Evolutionary conservation across 2,888 invertebrate species (phyloP), one percentile per base, ranked within the genome.

Genomic region (Drosophila lacicola): DNA sequence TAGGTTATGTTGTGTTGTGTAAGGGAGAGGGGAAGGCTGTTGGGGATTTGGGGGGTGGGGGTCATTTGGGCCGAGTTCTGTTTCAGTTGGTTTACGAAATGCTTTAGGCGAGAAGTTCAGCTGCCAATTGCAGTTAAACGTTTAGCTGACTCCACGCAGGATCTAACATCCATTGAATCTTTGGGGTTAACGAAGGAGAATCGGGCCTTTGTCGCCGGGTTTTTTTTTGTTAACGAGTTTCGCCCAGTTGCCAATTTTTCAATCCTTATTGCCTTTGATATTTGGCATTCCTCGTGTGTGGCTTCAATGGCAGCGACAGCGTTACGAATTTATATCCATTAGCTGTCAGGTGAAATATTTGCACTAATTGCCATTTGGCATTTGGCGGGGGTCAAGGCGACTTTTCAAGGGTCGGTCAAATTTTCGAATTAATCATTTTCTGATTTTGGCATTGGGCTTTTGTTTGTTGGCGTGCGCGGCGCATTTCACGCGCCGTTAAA

Each of bases 401-500:
- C 21, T 36, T 44, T 36, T 10, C 11, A 10, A 10, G 10, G 9
- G 14, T 41, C 17, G 41, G 54, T 21, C 57, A 55, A 75, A 65
- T 73, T 81, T 65, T 70, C 82, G 73, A 87, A 83, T 87, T 83
- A 83, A 83, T 83, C 82, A 83, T 87, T 84, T 87, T 72, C 68
- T 66, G 88, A 81, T 82, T 82, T 83, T 86, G 83, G 80, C 65
- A 74, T 56, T 66, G 60, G 54, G 45, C 50, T 57, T 58, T 21
- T 11, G 21, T 50, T 36, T 14, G 51, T 17, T 17, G 41, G 25
- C 19, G 36, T 64, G 54, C 50, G 17, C 60, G 49, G 66, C 17
- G 67, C 71, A 79, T 85, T 84, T 85, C 76, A 88, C 86, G 83
- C 83, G 73, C 88, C 77, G 85, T 88, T 84, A 82, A 84, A 84